Conservation (phyloP, 2,113 vertebrate genomes). For the Daubentonia madagascariensis region DNA sequence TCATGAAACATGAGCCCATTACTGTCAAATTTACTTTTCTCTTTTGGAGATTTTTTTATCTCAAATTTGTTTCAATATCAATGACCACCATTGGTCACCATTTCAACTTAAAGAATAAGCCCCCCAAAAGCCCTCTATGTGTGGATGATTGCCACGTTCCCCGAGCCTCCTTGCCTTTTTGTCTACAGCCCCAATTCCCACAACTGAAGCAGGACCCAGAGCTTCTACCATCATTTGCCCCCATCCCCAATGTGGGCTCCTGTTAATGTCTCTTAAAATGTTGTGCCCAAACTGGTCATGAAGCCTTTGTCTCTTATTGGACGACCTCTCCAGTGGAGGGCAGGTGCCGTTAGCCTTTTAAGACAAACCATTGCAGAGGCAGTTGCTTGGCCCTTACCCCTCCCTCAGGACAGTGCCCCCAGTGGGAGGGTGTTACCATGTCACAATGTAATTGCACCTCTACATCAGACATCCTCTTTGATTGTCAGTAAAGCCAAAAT, state of each 20-base stretch:
- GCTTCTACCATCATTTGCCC: rapidly evolving
- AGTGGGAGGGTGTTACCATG: background rate
- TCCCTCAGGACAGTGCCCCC: background rate
- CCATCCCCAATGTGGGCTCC: background rate
- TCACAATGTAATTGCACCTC: background rate
- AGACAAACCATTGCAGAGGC: background rate
- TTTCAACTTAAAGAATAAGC: background rate
- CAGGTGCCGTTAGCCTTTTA: background rate
- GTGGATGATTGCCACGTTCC: background rate
- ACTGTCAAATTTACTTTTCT: background rate
- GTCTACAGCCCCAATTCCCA: background rate
- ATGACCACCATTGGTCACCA: background rate
- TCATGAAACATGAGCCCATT: background rate
- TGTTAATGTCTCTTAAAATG: background rate
- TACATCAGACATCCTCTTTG: background rate
- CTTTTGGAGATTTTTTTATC: background rate
- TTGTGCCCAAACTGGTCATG: background rate
- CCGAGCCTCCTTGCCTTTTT: background rate
- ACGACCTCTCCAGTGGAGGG: rapidly evolving
- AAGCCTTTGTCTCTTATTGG: rapidly evolving
- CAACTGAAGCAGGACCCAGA: background rate
- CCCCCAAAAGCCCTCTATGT: rapidly evolving
- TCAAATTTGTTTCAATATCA: background rate
- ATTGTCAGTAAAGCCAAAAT: background rate
- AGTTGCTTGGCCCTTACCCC: background rate